These are phyloP conservation scores for Heliconius charithonia DNA, from an alignment of 2,888 invertebrate genomes.

Conservation along the genomic window DNA sequence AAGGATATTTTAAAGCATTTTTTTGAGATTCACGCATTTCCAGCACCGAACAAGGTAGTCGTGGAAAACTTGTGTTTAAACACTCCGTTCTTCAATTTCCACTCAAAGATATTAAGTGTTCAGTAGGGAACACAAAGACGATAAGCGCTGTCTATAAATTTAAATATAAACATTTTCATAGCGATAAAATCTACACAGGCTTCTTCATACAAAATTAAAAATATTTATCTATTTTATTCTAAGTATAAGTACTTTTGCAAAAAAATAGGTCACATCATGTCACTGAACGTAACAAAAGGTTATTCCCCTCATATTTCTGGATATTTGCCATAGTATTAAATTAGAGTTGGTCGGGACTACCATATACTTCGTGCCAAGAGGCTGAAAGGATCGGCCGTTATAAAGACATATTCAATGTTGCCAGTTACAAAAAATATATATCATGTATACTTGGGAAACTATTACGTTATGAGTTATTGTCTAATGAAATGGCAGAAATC, in stretches of 20 bases:
- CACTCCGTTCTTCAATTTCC: too few species aligned
- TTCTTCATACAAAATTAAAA: too few species aligned
- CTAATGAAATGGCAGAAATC: background rate
- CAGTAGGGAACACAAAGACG: too few species aligned
- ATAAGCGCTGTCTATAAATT: too few species aligned
- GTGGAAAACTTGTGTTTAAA: too few species aligned
- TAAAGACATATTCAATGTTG: constrained; percentile 25
- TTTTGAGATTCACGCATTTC: too few species aligned
- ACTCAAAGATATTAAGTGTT: too few species aligned
- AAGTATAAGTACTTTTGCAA: background rate
- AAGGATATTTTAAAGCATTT: too few species aligned
- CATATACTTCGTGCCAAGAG: constrained; percentile 29
- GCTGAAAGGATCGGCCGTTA: constrained; percentile 1
- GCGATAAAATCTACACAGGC: too few species aligned
- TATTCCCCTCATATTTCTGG: constrained; percentile 32
- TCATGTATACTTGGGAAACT: background rate
- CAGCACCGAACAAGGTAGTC: too few species aligned
- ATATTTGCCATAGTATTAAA: constrained; percentile 27
- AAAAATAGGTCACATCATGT: constrained; percentile 13
- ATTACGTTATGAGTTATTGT: background rate
- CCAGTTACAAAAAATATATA: constrained; percentile 8
- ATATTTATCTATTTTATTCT: too few species aligned
- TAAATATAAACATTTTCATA: too few species aligned
- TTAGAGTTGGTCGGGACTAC: constrained; percentile 25
- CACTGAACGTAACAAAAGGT: constrained; percentile 11